Conservation (phyloP, 2,797 vertebrate species). For the Mastacembelus armatus region DNA sequence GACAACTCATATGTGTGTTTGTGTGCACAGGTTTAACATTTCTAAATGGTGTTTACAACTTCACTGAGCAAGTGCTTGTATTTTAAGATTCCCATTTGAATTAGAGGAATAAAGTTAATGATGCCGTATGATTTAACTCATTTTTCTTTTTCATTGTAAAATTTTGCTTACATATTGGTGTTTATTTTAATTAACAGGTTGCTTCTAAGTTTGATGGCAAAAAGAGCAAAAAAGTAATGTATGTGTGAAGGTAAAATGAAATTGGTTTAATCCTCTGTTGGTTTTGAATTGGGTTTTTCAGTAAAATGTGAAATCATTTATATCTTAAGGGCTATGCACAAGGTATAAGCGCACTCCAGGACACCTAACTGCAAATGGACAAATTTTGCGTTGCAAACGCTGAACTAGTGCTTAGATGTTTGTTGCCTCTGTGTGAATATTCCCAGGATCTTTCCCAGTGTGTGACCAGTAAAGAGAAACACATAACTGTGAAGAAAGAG, state of each 20-base stretch:
- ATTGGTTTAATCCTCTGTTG: no score
- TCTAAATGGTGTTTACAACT: not conserved
- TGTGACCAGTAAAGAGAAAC: slow-evolving; percentile 96
- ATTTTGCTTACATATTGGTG: not conserved
- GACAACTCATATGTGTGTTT: not conserved
- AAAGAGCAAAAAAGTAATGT: no score
- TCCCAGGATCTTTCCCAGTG: slow-evolving; percentile 94
- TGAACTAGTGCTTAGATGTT: slow-evolving; percentile 18
- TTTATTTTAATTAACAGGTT: not conserved
- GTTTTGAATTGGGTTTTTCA: not conserved
- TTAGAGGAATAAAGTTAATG: no score
- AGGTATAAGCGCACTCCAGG: not conserved
- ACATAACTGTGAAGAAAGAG: slow-evolving; percentile 97
- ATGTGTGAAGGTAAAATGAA: no score
- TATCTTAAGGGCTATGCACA: not conserved
- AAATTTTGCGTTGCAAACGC: not conserved
- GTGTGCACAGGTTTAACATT: not conserved
- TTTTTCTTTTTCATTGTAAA: not conserved
- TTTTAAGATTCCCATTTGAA: not conserved
- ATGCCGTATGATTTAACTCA: not conserved
- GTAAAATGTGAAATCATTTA: not conserved
- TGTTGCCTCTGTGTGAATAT: slow-evolving; percentile 9
- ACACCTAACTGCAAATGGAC: not conserved
- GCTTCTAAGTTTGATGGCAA: no score
- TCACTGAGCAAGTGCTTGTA: not conserved